A percentile compares a stretch with the other conserved stretches of the same genome.
Conservation (phyloP, 35 echinoderm and acorn worm species). For the Apostichopus californicus region DNA sequence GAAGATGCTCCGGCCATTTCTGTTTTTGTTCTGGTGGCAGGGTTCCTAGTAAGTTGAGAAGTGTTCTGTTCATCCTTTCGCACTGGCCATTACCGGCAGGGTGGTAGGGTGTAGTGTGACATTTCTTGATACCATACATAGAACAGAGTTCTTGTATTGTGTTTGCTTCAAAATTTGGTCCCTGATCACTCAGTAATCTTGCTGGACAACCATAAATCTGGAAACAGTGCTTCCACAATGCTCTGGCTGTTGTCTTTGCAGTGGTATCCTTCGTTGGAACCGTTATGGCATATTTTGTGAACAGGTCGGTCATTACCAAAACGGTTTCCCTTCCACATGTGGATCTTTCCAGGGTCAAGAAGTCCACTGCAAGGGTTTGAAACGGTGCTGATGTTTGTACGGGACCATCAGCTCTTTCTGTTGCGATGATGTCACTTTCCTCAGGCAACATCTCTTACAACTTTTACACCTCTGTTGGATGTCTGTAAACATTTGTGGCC, state of each 20-base stretch:
- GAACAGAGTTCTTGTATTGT: constrained; percentile 23
- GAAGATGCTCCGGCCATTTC: constrained; percentile 54
- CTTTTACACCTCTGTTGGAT: constrained; percentile 28
- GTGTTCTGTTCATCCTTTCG: constrained; percentile 47
- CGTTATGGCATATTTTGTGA: constrained; percentile 78
- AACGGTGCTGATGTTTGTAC: constrained; percentile 58
- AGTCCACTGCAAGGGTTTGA: constrained; percentile 63
- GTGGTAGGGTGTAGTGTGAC: constrained; percentile 55
- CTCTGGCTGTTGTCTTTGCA: constrained; percentile 45
- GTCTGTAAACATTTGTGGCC: constrained; percentile 31
- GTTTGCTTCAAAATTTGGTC: constrained; percentile 50
- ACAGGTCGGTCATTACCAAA: constrained; percentile 65
- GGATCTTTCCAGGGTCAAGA: constrained; percentile 32
- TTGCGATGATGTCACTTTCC: constrained; percentile 10
- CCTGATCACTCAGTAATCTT: constrained; percentile 36
- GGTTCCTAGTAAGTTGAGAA: constrained; percentile 41
- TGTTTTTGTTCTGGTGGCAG: constrained; percentile 43
- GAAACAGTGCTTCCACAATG: constrained; percentile 35
- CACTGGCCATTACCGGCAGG: constrained; percentile 62
- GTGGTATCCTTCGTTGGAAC: constrained; percentile 58
- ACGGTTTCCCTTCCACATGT: constrained; percentile 20
- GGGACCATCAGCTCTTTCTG: constrained; percentile 19
- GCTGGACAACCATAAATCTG: constrained; percentile 41
- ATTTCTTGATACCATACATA: constrained; percentile 52
- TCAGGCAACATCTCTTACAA: constrained; percentile 28